phyloP scores from a whole-genome alignment of 2,888 invertebrate species.

The Prostheceraeus crozeri region DNA sequence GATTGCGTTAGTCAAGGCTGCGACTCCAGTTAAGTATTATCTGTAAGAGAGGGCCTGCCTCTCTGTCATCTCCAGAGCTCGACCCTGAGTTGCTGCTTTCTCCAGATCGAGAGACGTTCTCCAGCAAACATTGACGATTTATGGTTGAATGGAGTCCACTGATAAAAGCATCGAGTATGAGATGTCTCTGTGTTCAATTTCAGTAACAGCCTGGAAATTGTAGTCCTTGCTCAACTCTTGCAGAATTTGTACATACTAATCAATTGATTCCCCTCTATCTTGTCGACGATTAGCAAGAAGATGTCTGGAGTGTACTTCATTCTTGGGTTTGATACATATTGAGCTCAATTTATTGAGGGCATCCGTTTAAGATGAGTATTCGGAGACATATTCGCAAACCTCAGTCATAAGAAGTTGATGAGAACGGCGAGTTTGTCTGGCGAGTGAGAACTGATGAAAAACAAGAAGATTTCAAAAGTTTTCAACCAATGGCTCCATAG shows the following conservation, averaged over 20 bases:
- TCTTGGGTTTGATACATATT: slow-evolving; percentile 4
- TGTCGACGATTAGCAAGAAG: slow-evolving; percentile 13
- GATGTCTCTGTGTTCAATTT: slow-evolving; percentile 10
- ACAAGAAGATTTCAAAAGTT: slow-evolving; percentile 5
- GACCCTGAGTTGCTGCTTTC: slow-evolving; percentile 9
- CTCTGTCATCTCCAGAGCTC: slow-evolving; percentile 21
- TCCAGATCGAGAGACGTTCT: slow-evolving; percentile 14
- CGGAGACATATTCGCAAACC: slow-evolving; percentile 8
- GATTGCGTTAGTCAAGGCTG: no score
- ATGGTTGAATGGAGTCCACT: slow-evolving; percentile 13
- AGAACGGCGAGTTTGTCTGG: slow-evolving; percentile 23
- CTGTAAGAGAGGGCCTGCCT: no score
- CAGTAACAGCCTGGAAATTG: slow-evolving; percentile 11
- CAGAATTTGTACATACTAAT: slow-evolving; percentile 25
- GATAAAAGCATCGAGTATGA: slow-evolving; percentile 27
- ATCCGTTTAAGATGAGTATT: slow-evolving; percentile 7
- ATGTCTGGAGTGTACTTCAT: slow-evolving; percentile 28
- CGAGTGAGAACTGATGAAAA: neutral
- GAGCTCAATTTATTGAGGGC: slow-evolving; percentile 4
- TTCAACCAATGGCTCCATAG: slow-evolving; percentile 23
- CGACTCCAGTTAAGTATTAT: no score
- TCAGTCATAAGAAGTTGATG: slow-evolving; percentile 26
- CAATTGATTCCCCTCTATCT: slow-evolving; percentile 11
- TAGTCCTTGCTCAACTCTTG: neutral
- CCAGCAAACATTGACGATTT: slow-evolving; percentile 14